Percentiles rank a stretch among this genome's conserved stretches.
These are phyloP conservation scores for Dicaeum eximium DNA, from an alignment of 2,113 vertebrate genomes.

Conservation along the genomic window DNA sequence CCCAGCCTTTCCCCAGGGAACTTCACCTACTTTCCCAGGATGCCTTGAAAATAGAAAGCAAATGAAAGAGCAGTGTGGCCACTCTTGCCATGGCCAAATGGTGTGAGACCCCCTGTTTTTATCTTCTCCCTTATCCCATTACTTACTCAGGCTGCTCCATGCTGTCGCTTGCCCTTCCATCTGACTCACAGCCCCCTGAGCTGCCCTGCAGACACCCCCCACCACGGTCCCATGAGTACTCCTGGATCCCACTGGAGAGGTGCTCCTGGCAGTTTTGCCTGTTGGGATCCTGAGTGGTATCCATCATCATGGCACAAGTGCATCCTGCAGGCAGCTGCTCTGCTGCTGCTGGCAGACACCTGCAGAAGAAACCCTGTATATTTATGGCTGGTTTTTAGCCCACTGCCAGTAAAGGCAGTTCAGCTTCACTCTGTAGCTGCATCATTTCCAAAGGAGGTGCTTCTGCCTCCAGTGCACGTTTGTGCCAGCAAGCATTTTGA, in stretches of 20 bases:
- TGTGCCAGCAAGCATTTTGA: constrained; percentile 12
- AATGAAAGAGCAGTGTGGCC: background rate
- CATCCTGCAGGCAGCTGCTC: background rate
- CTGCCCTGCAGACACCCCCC: background rate
- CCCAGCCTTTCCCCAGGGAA: background rate
- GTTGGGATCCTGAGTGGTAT: background rate
- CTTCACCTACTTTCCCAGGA: background rate
- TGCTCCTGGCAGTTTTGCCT: background rate
- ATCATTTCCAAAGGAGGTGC: background rate
- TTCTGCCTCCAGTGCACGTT: background rate
- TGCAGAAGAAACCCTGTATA: background rate
- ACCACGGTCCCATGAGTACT: background rate
- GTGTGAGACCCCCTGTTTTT: background rate
- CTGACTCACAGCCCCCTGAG: background rate
- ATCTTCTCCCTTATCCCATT: background rate
- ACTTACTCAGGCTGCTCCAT: background rate
- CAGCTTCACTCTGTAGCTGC: background rate
- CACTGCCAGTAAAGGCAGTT: background rate
- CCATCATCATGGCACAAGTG: background rate
- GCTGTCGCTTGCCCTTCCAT: rapidly evolving
- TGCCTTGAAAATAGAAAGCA: background rate
- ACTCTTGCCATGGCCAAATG: background rate
- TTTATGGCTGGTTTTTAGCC: background rate
- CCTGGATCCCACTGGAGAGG: background rate
- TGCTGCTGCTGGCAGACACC: background rate